These are phyloP conservation scores for Zygothrica quintamaculata DNA, from an alignment of 2,888 invertebrate genomes.

Conservation along the genomic window DNA sequence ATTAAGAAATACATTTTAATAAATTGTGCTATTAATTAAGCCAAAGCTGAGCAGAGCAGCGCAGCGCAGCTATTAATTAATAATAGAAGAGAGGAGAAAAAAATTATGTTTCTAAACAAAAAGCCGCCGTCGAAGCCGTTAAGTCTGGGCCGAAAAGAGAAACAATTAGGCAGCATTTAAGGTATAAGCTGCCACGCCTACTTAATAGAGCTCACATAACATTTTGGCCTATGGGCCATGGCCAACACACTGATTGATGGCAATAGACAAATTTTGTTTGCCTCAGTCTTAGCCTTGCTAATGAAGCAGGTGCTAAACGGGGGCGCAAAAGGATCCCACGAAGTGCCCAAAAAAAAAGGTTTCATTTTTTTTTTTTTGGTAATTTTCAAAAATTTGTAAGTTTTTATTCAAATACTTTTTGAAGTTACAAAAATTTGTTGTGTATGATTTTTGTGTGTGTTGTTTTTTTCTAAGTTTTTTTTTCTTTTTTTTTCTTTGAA, in stretches of 20 bases:
- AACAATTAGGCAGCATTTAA: constrained; percentile 72
- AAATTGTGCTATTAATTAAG: constrained; percentile 68
- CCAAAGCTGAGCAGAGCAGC: constrained; percentile 26
- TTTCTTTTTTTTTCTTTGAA: constrained; percentile 31
- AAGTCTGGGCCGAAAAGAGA: constrained; percentile 57
- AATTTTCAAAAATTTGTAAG: constrained; percentile 70
- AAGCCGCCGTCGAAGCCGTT: constrained; percentile 50
- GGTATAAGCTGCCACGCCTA: constrained; percentile 66
- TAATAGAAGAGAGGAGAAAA: too few relatives aligned
- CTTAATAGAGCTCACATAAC: constrained; percentile 46
- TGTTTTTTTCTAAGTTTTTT: constrained; percentile 19
- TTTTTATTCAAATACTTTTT: constrained; percentile 69
- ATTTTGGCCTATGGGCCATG: constrained; percentile 51
- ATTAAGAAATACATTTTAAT: constrained; percentile 72
- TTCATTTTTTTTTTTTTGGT: constrained; percentile 1
- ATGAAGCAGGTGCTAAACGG: constrained; percentile 1
- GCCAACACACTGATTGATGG: constrained; percentile 65
- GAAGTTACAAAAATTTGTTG: constrained; percentile 66
- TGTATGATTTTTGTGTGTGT: constrained; percentile 25
- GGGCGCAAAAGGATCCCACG: neutral
- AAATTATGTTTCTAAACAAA: constrained; percentile 53
- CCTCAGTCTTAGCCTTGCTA: too few relatives aligned
- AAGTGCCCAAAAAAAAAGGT: neutral
- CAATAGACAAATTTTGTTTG: constrained; percentile 45
- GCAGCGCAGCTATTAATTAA: constrained; percentile 75